Base-by-base conservation (phyloP, 1,140 invertebrate species). In the Drosophila funebris region DNA sequence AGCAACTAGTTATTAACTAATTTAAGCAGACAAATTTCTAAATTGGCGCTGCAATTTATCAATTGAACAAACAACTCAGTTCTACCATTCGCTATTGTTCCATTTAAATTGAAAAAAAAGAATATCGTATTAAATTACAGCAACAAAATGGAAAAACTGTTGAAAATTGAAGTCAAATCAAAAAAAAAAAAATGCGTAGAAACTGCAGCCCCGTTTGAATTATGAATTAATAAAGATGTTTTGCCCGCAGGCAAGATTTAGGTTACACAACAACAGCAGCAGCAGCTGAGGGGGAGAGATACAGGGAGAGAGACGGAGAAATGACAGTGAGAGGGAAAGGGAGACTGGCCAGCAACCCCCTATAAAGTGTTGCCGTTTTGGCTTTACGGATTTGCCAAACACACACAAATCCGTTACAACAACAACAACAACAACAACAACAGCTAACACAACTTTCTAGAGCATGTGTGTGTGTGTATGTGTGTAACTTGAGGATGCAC, bases 181-280 rank as follows among this genome's bases (percentile, higher is more conserved):
- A 62, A 74, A 69, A 60, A 60, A 66, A 62, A 74, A 69, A 60
- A 60, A 68, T 64, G 57, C 46, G 61, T 67, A 73, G 54, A 41
- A 31, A 62, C 18, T 18, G 29, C 37, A 46, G 60, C 77, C 63
- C 71, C 72, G 73, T 90, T 89, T 89, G 77, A 90, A 85, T 89
- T 89, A 89, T 89, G 85, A 89, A 89, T 89, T 89, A 89, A 89
- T 89, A 89, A 85, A 89, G 77, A 90, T 89, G 74, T 90, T 70
- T 71, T 80, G 85, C 85, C 85, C 85, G 85, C 85, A 90, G 85
- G 85, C 80, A 37, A 89, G 85, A 90, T 90, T 89, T 89, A 74
- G 85, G 85, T 90, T 89, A 90, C 85, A 71, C 70, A 61, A 75
- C n/a, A 1, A 50, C n/a, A n/a, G n/a, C 70, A 61, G 72, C n/a